Evolutionary conservation across 1,140 invertebrate genomes (phyloP).

Genomic region (Maniola jurtina): DNA sequence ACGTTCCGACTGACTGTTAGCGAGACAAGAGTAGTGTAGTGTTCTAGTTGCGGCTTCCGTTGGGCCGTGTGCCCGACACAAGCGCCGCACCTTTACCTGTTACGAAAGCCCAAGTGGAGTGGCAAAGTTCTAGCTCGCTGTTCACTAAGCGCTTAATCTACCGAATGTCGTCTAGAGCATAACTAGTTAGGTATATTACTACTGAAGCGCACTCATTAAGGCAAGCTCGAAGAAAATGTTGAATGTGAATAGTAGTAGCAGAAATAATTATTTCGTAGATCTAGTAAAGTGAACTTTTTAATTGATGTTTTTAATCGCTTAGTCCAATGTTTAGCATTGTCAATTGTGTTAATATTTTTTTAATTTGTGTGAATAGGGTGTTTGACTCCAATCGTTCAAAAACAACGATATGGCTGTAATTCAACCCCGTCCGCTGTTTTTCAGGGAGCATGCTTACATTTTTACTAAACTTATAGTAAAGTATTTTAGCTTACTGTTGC

Average conservation of each 20-base stretch:
- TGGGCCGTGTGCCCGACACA: slow-evolving; percentile 35
- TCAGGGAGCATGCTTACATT: neutral
- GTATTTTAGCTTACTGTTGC: neutral
- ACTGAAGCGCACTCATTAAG: slow-evolving; percentile 55
- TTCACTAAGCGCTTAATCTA: slow-evolving; percentile 55
- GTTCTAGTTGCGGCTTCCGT: slow-evolving; percentile 30
- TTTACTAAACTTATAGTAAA: neutral
- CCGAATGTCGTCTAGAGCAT: slow-evolving; percentile 47
- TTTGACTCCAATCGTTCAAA: neutral
- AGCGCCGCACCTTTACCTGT: slow-evolving; percentile 48
- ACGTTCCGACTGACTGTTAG: slow-evolving; percentile 39
- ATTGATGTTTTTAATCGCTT: slow-evolving; percentile 5
- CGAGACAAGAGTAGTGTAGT: slow-evolving; percentile 34
- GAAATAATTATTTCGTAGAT: slow-evolving; percentile 15
- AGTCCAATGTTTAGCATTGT: slow-evolving; percentile 12
- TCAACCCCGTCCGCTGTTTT: too few relatives aligned
- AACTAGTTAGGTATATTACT: slow-evolving; percentile 43
- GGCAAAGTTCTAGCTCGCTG: slow-evolving; percentile 31
- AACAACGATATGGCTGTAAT: neutral
- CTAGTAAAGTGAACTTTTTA: slow-evolving; percentile 11
- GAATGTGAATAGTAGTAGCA: slow-evolving; percentile 14
- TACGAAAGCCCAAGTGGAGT: slow-evolving; percentile 26
- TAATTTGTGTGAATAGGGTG: slow-evolving; percentile 6
- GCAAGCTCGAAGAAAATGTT: slow-evolving; percentile 39
- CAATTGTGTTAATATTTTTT: slow-evolving; percentile 13